These are phyloP conservation scores for Gastracanthus pulcherrimus DNA, from an alignment of 2,888 invertebrate genomes.

Conservation along the genomic window DNA sequence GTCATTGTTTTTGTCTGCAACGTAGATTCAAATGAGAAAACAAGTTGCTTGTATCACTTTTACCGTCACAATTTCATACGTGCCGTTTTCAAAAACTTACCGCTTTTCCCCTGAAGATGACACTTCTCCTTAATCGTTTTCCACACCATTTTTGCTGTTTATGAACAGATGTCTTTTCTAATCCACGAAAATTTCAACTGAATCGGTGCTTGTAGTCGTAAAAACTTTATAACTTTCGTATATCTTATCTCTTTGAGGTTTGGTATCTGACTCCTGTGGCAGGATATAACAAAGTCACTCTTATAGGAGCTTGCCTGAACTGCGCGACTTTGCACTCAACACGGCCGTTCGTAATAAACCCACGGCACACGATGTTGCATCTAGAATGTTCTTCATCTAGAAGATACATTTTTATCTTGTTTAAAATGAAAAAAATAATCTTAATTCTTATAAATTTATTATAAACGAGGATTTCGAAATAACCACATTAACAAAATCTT, in stretches of 20 bases:
- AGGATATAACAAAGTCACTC: constrained; percentile 44
- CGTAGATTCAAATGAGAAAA: constrained; percentile 24
- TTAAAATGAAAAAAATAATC: not conserved
- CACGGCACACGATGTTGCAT: constrained; percentile 39
- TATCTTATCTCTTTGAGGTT: constrained; percentile 45
- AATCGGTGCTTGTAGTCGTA: not conserved
- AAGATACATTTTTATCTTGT: not conserved
- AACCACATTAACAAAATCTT: not conserved
- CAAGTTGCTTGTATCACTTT: constrained; percentile 18
- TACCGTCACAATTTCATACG: constrained; percentile 7
- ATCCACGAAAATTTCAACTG: not conserved
- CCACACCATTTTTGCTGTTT: constrained; percentile 67
- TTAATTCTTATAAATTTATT: not conserved
- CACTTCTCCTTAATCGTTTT: constrained; percentile 64
- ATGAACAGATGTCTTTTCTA: not conserved
- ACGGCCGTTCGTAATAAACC: constrained; percentile 53
- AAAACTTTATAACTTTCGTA: not conserved
- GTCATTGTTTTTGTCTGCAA: constrained; percentile 55
- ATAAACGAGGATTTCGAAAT: not conserved
- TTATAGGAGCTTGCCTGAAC: constrained; percentile 62
- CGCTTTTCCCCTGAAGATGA: constrained; percentile 62
- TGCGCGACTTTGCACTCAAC: constrained; percentile 62
- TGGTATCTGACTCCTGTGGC: constrained; percentile 46
- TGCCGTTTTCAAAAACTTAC: constrained; percentile 59
- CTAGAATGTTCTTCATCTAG: constrained; percentile 29